A percentile compares a stretch with the other conserved stretches of the same genome.
phyloP scores from a whole-genome alignment of 30 jellyfish, hydroid and myxozoan genomes.

The Hydractinia symbiolongicarpus region DNA sequence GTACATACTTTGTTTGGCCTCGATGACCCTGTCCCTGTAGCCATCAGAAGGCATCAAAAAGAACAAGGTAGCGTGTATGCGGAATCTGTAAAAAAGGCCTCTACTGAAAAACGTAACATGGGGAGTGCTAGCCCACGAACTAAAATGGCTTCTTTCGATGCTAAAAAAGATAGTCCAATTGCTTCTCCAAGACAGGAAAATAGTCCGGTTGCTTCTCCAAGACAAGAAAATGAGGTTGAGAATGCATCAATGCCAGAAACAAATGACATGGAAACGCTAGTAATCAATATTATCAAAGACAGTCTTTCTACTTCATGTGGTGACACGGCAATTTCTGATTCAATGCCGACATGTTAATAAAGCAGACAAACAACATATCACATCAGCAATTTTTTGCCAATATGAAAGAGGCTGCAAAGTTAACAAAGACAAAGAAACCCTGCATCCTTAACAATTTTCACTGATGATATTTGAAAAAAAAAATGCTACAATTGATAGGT shows the following conservation, averaged over 20 bases:
- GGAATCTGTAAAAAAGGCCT: slow-evolving; percentile 5
- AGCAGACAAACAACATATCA: too few relatives aligned
- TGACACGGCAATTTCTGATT: not conserved
- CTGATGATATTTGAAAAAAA: too few relatives aligned
- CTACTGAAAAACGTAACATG: not conserved
- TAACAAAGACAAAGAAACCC: too few relatives aligned
- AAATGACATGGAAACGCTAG: not conserved
- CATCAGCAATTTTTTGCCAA: too few relatives aligned
- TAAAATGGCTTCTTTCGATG: slow-evolving; percentile 8
- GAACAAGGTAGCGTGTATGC: slow-evolving; percentile 24
- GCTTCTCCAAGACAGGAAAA: slow-evolving; percentile 17
- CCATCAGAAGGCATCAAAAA: slow-evolving; percentile 28
- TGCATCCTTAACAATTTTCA: too few relatives aligned
- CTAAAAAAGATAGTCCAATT: not conserved
- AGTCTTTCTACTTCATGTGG: not conserved
- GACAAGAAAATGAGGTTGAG: slow-evolving; percentile 31
- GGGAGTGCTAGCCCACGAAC: not conserved
- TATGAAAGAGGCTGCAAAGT: too few relatives aligned
- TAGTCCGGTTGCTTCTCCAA: slow-evolving; percentile 47
- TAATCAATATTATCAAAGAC: not conserved
- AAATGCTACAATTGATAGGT: too few relatives aligned
- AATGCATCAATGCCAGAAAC: slow-evolving; percentile 11
- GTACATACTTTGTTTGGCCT: slow-evolving; percentile 25
- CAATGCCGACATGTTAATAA: too few relatives aligned
- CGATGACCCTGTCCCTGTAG: slow-evolving; percentile 28